Conservation (phyloP, 2,797 vertebrate species). For the Clarias pachynema region DNA sequence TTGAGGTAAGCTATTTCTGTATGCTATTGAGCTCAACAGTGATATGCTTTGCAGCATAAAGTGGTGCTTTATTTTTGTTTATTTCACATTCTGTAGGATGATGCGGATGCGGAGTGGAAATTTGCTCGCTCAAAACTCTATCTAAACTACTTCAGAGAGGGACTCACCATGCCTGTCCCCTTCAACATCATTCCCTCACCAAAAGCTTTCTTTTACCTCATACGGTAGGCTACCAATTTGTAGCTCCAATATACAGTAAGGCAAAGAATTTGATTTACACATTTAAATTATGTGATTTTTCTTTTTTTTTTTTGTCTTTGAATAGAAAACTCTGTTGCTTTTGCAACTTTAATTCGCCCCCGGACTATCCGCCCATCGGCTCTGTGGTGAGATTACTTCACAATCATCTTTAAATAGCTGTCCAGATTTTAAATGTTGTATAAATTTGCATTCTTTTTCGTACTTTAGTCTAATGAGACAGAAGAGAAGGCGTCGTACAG, state of each 20-base stretch:
- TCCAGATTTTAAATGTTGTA: neutral
- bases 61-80: neutral
- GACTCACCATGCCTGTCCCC: conserved; percentile 87
- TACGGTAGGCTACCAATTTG: conserved; percentile 70
- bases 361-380: conserved; percentile 75
- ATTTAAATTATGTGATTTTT: neutral
- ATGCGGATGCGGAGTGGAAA: conserved; percentile 91
- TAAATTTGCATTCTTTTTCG: neutral
- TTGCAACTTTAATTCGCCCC: conserved; percentile 66
- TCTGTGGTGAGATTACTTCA: conserved; percentile 72
- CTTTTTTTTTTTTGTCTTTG: conserved; percentile 53
- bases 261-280: neutral
- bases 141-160: conserved; percentile 88
- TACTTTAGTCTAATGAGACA: conserved; percentile 53
- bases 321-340: conserved; percentile 78
- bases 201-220: conserved; percentile 81
- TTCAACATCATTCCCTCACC: conserved; percentile 90
- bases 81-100: conserved; percentile 71
- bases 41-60: neutral
- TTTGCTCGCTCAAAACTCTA: conserved; percentile 90
- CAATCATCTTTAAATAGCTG: neutral
- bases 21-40: neutral
- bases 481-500: conserved; percentile 74
- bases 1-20: conserved; percentile 74
- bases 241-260: neutral